These are phyloP conservation scores for Stratiomys singularior DNA, from an alignment of 2,888 invertebrate genomes.

Conservation along the genomic window DNA sequence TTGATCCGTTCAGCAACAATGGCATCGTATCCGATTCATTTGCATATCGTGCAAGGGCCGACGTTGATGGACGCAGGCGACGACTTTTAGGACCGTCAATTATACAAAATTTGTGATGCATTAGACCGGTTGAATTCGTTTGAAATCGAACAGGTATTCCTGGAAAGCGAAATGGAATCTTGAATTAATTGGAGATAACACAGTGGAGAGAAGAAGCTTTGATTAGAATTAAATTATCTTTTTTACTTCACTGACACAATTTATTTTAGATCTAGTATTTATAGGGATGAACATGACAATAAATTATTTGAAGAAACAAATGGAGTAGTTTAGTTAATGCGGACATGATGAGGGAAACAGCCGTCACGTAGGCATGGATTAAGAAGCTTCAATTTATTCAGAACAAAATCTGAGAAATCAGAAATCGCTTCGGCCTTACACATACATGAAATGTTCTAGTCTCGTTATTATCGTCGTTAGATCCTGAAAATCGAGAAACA, in stretches of 20 bases:
- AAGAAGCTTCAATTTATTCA: too few relatives aligned
- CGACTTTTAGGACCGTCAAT: constrained; percentile 56
- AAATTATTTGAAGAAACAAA: too few relatives aligned
- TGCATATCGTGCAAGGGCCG: constrained; percentile 35
- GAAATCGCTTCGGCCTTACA: too few relatives aligned
- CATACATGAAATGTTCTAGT: too few relatives aligned
- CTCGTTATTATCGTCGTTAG: too few relatives aligned
- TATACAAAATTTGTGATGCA: constrained; percentile 64
- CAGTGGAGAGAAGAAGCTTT: constrained; percentile 5
- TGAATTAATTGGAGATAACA: not conserved
- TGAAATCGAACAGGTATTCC: constrained; percentile 60
- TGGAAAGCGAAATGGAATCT: constrained; percentile 44
- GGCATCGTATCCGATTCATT: constrained; percentile 42
- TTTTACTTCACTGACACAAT: not conserved
- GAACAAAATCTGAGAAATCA: too few relatives aligned
- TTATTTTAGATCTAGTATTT: too few relatives aligned
- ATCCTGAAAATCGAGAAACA: too few relatives aligned
- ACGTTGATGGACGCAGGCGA: constrained; percentile 13
- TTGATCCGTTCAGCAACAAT: constrained; percentile 58
- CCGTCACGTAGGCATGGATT: too few relatives aligned
- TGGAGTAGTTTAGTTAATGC: too few relatives aligned
- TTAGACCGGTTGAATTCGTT: constrained; percentile 53
- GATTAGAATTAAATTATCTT: not conserved
- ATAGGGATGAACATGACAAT: too few relatives aligned
- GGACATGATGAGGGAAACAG: too few relatives aligned